These are phyloP conservation scores for Chrysochloris asiatica DNA, from an alignment of 2,113 vertebrate genomes.

Conservation along the genomic window DNA sequence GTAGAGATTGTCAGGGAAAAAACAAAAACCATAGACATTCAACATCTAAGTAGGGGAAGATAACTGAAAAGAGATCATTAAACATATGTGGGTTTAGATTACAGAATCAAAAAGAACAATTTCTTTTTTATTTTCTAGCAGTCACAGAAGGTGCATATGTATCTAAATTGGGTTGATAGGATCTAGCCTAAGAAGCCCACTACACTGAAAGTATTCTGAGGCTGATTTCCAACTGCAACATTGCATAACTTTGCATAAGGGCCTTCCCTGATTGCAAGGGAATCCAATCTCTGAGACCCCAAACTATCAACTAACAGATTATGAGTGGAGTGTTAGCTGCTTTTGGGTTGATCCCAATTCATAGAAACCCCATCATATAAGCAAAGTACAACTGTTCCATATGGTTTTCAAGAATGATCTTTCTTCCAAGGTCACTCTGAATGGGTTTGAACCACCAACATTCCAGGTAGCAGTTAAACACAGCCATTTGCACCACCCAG, in stretches of 20 bases:
- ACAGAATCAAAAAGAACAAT: not conserved
- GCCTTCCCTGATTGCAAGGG: too few species aligned
- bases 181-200: not conserved
- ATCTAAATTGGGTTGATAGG: not conserved
- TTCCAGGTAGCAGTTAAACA: not conserved
- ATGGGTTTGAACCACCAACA: not conserved
- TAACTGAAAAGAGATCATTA: not conserved
- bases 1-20: not conserved
- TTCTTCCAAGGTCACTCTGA: not conserved
- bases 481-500: not conserved
- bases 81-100: not conserved
- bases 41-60: not conserved
- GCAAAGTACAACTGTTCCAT: not conserved
- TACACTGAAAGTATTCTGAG: not conserved
- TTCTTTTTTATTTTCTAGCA: conserved; percentile 22
- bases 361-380: not conserved
- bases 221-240: not conserved
- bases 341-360: not conserved
- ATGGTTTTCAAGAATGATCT: not conserved
- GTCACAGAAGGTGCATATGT: not conserved
- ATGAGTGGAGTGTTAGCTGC: not conserved
- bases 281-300: too few species aligned
- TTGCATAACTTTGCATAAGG: too few species aligned
- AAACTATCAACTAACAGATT: too few species aligned
- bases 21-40: not conserved